A percentile compares a stretch with the other conserved stretches of the same genome.
Evolutionary conservation across 37 sponge, comb jelly and placozoan genomes (phyloP).

Genomic region (Mnemiopsis leidyi): DNA sequence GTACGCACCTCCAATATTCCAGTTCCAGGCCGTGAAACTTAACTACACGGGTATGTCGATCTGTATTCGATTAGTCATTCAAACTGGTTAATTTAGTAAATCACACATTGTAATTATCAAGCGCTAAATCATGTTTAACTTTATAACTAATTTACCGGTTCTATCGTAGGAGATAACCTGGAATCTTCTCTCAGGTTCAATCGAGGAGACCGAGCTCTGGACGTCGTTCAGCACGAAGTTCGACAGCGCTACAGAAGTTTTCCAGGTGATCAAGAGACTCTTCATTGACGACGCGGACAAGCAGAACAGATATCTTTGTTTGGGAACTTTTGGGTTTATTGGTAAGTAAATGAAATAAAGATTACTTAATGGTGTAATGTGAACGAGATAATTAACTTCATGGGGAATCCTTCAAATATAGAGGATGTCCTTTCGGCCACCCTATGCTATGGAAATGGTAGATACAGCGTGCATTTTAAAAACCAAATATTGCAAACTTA

Average conservation of each 20-base stretch:
- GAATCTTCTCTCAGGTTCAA: background rate
- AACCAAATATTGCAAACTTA: no score
- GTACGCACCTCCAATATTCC: background rate
- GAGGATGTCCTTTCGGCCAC: no score
- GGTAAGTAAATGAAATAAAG: no score
- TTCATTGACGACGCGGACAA: background rate
- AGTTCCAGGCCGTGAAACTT: background rate
- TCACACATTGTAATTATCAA: no score
- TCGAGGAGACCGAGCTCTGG: background rate
- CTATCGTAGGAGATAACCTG: background rate
- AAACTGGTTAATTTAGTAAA: no score
- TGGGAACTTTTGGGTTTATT: background rate
- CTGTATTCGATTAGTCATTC: no score
- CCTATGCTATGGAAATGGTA: no score
- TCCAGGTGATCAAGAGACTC: constrained; percentile 1
- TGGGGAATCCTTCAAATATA: no score
- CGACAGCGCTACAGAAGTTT: background rate
- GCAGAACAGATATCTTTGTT: constrained; percentile 4
- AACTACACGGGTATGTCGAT: constrained; percentile 13
- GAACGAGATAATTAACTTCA: no score
- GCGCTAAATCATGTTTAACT: no score
- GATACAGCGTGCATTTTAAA: no score
- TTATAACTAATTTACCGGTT: background rate
- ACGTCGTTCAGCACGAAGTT: background rate
- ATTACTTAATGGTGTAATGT: no score